Conservation (phyloP, 2,888 invertebrate genomes). For the Mesorhabditis spiculigera region DNA sequence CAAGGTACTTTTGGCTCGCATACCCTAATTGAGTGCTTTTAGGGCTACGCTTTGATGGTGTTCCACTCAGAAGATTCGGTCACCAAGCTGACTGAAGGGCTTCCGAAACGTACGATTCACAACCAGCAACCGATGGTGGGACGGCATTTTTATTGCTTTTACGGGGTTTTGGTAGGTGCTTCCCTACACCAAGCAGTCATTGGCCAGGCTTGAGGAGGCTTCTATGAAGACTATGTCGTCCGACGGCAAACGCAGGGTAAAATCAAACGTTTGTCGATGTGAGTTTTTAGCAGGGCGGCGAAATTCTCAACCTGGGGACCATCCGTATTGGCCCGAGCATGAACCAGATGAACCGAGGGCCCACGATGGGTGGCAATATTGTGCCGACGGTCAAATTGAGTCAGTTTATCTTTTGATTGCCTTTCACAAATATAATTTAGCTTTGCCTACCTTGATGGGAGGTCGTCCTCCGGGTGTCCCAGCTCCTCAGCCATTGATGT, state of each 20-base stretch:
- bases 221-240: conserved; percentile 22
- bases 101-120: conserved; percentile 85
- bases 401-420: background rate
- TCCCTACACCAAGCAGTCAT: conserved; percentile 85
- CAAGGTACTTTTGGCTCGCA: conserved; percentile 1
- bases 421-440: background rate
- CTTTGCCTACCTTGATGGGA: too few species aligned
- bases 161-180: conserved; percentile 69
- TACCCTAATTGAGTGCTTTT: conserved; percentile 9
- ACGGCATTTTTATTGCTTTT: background rate
- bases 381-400: conserved; percentile 1
- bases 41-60: conserved; percentile 83
- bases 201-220: conserved; percentile 58
- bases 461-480: too few species aligned
- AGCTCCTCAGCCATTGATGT: background rate
- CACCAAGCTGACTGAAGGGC: conserved; percentile 77
- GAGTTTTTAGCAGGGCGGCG: conserved; percentile 16
- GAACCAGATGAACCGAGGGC: conserved; percentile 3
- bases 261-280: too few species aligned
- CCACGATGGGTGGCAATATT: too few species aligned
- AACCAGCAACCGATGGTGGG: conserved; percentile 80
- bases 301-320: conserved; percentile 46
- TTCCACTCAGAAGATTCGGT: conserved; percentile 77
- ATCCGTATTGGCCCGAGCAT: conserved; percentile 39
- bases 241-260: too few species aligned